phyloP scores from a whole-genome alignment of 2,113 vertebrate species.

The Corythaeola cristata region DNA sequence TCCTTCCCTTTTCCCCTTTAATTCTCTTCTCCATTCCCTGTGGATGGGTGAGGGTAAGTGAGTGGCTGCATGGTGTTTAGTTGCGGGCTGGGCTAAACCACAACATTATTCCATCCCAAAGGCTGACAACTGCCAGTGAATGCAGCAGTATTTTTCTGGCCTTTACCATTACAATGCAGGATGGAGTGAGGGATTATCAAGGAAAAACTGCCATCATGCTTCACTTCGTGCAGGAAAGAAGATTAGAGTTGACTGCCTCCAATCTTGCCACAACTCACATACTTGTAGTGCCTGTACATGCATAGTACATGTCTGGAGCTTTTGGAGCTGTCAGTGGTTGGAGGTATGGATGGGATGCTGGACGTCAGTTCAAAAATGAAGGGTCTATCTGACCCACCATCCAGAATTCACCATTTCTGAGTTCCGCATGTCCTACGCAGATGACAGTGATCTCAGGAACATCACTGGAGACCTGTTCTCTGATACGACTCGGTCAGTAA shows the following conservation, averaged over 20 bases:
- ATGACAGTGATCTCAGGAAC: slow-evolving; percentile 79
- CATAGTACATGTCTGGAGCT: not conserved
- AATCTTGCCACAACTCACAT: not conserved
- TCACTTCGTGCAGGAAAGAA: not conserved
- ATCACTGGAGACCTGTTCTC: slow-evolving; percentile 81
- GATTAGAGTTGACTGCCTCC: not conserved
- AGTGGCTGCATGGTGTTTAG: too few relatives aligned
- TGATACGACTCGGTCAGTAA: not conserved
- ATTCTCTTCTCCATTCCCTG: too few relatives aligned
- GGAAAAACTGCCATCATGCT: not conserved
- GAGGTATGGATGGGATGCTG: slow-evolving; percentile 72
- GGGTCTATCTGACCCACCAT: slow-evolving; percentile 75
- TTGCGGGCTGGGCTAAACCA: too few relatives aligned
- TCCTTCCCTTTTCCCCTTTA: too few relatives aligned
- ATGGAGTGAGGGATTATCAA: not conserved
- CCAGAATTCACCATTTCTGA: slow-evolving; percentile 81
- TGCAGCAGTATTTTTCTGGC: not conserved
- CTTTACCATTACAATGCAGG: not conserved
- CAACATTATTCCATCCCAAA: not conserved
- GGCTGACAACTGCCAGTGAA: not conserved
- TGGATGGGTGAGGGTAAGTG: too few relatives aligned
- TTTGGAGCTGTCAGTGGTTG: slow-evolving; percentile 73
- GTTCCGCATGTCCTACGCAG: slow-evolving; percentile 77
- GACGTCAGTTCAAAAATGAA: slow-evolving; percentile 78
- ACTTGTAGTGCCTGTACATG: too few relatives aligned